These are phyloP conservation scores for Drosophila rubida DNA, from an alignment of 2,888 invertebrate genomes.

Conservation along the genomic window DNA sequence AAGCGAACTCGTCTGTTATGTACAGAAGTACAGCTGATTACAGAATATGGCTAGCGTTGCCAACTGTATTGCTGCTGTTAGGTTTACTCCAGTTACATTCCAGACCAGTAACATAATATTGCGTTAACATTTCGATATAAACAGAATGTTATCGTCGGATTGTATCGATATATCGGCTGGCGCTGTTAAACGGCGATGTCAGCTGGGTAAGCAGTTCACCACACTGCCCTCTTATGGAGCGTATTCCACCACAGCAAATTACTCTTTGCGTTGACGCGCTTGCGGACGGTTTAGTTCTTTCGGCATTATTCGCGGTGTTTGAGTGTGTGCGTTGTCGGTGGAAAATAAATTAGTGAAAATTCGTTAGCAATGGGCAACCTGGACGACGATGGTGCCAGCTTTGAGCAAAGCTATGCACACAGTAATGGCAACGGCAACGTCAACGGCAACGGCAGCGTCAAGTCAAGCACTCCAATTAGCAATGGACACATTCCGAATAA, in stretches of 20 bases:
- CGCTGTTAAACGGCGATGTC: slow-evolving; percentile 11
- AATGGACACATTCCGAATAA: slow-evolving; percentile 54
- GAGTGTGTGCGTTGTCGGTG: neutral
- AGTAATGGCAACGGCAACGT: slow-evolving; percentile 19
- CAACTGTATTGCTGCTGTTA: neutral
- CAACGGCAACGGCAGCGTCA: slow-evolving; percentile 1
- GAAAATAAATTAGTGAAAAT: slow-evolving; percentile 21
- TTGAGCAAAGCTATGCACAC: slow-evolving; percentile 45
- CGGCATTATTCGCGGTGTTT: slow-evolving; percentile 13
- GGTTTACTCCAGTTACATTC: neutral
- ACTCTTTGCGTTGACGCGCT: slow-evolving; percentile 45
- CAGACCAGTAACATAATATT: neutral
- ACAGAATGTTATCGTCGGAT: neutral
- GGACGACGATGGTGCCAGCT: slow-evolving; percentile 53
- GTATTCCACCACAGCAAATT: slow-evolving; percentile 9
- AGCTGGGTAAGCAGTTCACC: slow-evolving; percentile 39
- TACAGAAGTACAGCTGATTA: too few species aligned
- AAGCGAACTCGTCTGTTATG: too few species aligned
- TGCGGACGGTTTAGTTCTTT: slow-evolving; percentile 27
- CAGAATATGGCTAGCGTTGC: too few species aligned
- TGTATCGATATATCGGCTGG: neutral
- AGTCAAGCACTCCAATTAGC: slow-evolving; percentile 37
- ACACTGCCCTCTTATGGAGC: slow-evolving; percentile 17
- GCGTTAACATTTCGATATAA: neutral
- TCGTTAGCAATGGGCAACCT: slow-evolving; percentile 60